Percentiles rank a stretch among this genome's conserved stretches.
Conservation (phyloP, 92 coral and sea anemone genomes). For the Zoanthus solanderi region DNA sequence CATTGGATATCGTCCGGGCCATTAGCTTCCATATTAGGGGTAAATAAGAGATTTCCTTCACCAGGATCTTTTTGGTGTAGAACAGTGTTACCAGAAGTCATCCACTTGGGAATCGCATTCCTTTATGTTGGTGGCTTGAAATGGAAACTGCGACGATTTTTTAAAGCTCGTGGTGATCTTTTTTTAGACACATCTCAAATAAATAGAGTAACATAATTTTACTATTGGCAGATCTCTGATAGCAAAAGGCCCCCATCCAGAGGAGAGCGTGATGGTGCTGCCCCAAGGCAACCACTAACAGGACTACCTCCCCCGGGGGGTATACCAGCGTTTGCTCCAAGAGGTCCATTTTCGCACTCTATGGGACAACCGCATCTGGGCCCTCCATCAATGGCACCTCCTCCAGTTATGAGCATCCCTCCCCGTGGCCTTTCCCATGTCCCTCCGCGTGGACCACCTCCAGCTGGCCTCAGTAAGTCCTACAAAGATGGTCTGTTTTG, state of each 20-base stretch:
- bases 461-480: slow-evolving; percentile 31
- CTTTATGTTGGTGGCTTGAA: too few species aligned
- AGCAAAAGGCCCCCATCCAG: slow-evolving; percentile 28
- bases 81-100: too few species aligned
- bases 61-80: too few species aligned
- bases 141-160: too few species aligned
- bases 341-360: slow-evolving; percentile 35
- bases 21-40: too few species aligned
- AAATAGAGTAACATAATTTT: background rate
- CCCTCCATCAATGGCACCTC: slow-evolving; percentile 26
- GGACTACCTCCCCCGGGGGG: slow-evolving; percentile 36
- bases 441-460: slow-evolving; percentile 30
- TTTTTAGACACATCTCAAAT: background rate
- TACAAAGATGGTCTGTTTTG: background rate
- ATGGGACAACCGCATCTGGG: slow-evolving; percentile 40
- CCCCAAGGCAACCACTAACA: slow-evolving; percentile 15
- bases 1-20: too few species aligned
- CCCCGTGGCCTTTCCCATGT: slow-evolving; percentile 24
- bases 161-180: too few species aligned
- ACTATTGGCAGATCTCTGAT: slow-evolving; percentile 18
- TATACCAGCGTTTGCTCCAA: slow-evolving; percentile 23
- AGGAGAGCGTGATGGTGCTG: slow-evolving; percentile 34
- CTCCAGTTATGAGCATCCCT: slow-evolving; percentile 19
- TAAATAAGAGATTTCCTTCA: too few species aligned
- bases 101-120: too few species aligned